Base-by-base conservation (phyloP, 2,888 invertebrate genomes). In the Unio delphinus region DNA sequence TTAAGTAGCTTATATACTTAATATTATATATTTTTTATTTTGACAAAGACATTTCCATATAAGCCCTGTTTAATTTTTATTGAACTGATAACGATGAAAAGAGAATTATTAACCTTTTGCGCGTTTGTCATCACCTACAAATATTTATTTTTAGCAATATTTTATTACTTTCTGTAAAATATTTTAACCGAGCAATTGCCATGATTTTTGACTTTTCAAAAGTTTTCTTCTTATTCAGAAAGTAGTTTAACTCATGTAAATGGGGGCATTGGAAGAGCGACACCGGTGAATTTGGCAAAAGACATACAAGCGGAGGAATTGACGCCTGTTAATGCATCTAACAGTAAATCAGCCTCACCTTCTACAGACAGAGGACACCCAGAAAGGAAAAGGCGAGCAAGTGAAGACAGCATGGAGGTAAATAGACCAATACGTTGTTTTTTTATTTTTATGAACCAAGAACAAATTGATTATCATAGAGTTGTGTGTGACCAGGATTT, bases 401-500 rank as follows among this genome's bases (percentile, higher is more conserved):
- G 88, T 67, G 82, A 84, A 57, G 88, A 88, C 66, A 87, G 87
- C 71, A 75, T 83, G 61, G 88, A 86, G 80, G 88, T 87, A 76
- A 70, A 30, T 30, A 5, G 30, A 30, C 5, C 30, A 30, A 30
- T 5, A 30, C 82, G 79, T 30, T 55, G n/a, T 61, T 15, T 30
- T 30, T 5, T 30, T 30, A 6, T 30, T 30, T 30, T 30, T 61
- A 5, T 61, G 8, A 61, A 61, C 1, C 18, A 30, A 61, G 20
- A 28, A 61, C 55, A 62, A 34, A 58, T 55, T 56, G 54, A 55
- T 55, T 26, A 28, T 56, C 30, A 0, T 56, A 64, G n/a, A 57
- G 23, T 23, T 23, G 23, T 23, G 23, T 23, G 23, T 23, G 23
- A 23, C 23, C 23, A 23, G 23, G 23, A 23, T 23, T 23, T 23